phyloP scores from a whole-genome alignment of 2,888 invertebrate species.

The Griposia aprilina region DNA sequence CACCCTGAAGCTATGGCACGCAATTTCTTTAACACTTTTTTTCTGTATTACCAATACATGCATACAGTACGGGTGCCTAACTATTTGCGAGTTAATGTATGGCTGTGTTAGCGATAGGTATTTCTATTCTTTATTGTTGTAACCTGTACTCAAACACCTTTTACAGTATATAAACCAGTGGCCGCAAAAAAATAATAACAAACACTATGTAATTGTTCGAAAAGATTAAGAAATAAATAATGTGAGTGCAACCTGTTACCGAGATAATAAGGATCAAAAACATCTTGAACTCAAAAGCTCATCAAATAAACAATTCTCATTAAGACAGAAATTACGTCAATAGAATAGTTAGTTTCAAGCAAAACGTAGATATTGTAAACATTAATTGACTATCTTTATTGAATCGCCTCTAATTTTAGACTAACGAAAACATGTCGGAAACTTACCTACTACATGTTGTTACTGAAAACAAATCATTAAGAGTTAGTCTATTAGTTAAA shows the following conservation, averaged over 20 bases:
- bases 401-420: slow-evolving; percentile 25
- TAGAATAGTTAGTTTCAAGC: not conserved
- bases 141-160: not conserved
- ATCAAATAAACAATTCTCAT: not conserved
- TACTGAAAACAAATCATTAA: slow-evolving; percentile 59
- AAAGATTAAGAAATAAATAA: not conserved
- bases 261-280: not conserved
- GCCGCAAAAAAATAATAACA: not conserved
- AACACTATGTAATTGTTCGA: not conserved
- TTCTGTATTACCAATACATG: too few species aligned
- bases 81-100: not conserved
- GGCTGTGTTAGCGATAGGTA: not conserved
- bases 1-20: too few species aligned
- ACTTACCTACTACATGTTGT: slow-evolving; percentile 42
- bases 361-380: slow-evolving; percentile 26
- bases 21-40: too few species aligned
- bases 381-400: slow-evolving; percentile 24
- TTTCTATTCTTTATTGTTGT: not conserved
- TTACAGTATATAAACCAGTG: not conserved
- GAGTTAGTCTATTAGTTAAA: slow-evolving; percentile 45
- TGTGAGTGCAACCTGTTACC: not conserved
- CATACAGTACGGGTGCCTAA: not conserved
- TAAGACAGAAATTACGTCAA: slow-evolving; percentile 3
- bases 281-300: not conserved
- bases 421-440: slow-evolving; percentile 17